Conservation (phyloP, 2,113 vertebrate genomes). For the Blennius ocellaris region DNA sequence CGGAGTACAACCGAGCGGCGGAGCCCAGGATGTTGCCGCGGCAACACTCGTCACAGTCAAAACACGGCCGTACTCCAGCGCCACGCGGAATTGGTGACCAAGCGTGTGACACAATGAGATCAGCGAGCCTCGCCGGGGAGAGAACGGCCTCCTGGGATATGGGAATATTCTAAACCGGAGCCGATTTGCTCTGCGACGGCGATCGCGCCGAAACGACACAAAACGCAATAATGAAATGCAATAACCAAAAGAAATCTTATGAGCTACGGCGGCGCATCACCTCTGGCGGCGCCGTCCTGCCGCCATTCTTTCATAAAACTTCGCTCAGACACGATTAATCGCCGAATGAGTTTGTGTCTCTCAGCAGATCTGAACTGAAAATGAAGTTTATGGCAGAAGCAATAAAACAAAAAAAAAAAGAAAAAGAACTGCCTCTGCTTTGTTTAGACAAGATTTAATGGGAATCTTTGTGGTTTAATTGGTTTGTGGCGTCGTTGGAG, state of each 20-base stretch:
- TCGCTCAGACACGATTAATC: slow-evolving; percentile 20
- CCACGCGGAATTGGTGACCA: slow-evolving; percentile 1
- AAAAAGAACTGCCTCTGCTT: slow-evolving; percentile 3
- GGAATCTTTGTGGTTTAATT: not conserved
- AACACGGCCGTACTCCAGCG: not conserved
- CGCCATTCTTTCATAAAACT: slow-evolving; percentile 7
- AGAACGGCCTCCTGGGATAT: slow-evolving; percentile 7
- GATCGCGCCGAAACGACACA: slow-evolving; percentile 16
- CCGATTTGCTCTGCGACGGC: not conserved
- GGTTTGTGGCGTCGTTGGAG: not conserved
- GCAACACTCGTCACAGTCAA: slow-evolving; percentile 23
- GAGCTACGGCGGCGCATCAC: slow-evolving; percentile 3
- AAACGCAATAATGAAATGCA: slow-evolving; percentile 38
- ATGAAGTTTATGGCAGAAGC: slow-evolving; percentile 16
- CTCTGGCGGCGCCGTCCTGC: not conserved
- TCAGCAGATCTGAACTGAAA: slow-evolving; percentile 36
- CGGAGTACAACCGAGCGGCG: slow-evolving; percentile 37
- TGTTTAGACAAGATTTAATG: slow-evolving; percentile 32
- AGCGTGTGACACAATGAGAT: slow-evolving; percentile 56
- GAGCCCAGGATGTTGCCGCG: slow-evolving; percentile 5
- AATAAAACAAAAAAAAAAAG: slow-evolving; percentile 14
- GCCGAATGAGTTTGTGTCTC: slow-evolving; percentile 24
- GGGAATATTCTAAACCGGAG: not conserved
- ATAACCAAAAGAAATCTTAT: slow-evolving; percentile 24
- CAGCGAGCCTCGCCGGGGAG: not conserved